Base-by-base conservation (phyloP, 2,797 vertebrate genomes). In the Loris lydekkerianus region DNA sequence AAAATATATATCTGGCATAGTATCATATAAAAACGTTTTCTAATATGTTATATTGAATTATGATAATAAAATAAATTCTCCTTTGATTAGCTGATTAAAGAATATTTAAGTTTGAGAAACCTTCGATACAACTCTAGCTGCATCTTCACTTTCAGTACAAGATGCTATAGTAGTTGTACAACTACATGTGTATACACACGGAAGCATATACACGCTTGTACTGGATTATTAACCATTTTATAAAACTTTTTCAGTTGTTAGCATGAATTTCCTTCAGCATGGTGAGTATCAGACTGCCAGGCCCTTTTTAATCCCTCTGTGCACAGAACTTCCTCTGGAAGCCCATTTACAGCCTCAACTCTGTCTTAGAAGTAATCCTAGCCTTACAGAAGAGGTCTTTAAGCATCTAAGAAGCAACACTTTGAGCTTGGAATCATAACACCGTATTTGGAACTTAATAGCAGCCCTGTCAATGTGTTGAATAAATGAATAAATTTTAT, bases 1-100 rank as follows among this genome's bases (percentile, higher is more conserved):
- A 80, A 78, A 80, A n/a, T 80, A 6, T 15, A 58, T 34, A 40
- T 5, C 7, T 73, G 49, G 2, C n/a, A 67, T 82, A 0, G 11
- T 37, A 65, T 80, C 29, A 73, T 56, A 63, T 31, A 84, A 89
- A 93, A 89, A 58, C 85, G 5, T 60, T 61, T 95, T 82, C 69
- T 23, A 37, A 27, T 69, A 11, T 77, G 11, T 82, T 88, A 81
- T 27, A 94, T 25, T 86, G 27, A 7, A 69, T 60, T 86, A 1
- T 60, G 31, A 46, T 5, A 61, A 0, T 53, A 73, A 88, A 90
- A 80, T 83, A 91, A 89, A 49, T 43, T 84, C 60, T 60, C 7
- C 5, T 85, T 80, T 89, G 25, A 10, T 78, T 90, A 14, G 1
- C 37, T 87, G 60, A 18, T 67, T 9, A 88, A 83, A 60, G 27